Conservation (phyloP, 2,888 invertebrate species). For the Cylloceria caligata region DNA sequence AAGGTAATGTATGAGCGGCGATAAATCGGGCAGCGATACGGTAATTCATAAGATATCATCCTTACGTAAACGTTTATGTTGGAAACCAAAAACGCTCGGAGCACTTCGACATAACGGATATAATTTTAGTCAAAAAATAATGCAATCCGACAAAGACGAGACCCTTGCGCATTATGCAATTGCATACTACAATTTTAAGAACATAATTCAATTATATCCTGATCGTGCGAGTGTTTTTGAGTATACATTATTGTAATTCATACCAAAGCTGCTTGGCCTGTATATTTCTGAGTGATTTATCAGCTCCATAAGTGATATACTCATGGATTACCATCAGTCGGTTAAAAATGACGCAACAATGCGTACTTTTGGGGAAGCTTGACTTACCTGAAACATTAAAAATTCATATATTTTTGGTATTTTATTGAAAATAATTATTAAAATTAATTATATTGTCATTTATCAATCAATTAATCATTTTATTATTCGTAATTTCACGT, state of each 20-base stretch:
- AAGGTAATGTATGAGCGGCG: not conserved
- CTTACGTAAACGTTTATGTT: constrained; percentile 5
- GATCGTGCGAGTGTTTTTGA: constrained; percentile 1
- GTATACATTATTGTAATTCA: not conserved
- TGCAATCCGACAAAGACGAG: not conserved
- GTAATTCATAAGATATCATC: constrained; percentile 14
- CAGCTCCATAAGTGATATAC: constrained; percentile 10
- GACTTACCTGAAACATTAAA: constrained; percentile 70
- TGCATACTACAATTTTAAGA: not conserved
- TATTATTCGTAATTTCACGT: too few species aligned
- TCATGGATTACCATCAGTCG: constrained; percentile 22
- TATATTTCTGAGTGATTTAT: not conserved
- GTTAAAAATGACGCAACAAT: constrained; percentile 21
- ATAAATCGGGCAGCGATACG: constrained; percentile 3
- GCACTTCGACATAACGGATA: constrained; percentile 12
- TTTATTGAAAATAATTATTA: not conserved
- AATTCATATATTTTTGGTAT: constrained; percentile 29
- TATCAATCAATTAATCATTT: not conserved
- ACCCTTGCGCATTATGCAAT: not conserved
- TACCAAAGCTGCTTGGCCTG: not conserved
- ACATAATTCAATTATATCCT: not conserved
- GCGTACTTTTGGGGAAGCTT: not conserved
- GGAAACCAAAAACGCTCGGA: not conserved
- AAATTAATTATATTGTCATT: not conserved
- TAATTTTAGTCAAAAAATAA: constrained; percentile 17